These are phyloP conservation scores for Gymnodraco acuticeps DNA, from an alignment of 2,797 vertebrate genomes.

Conservation along the genomic window DNA sequence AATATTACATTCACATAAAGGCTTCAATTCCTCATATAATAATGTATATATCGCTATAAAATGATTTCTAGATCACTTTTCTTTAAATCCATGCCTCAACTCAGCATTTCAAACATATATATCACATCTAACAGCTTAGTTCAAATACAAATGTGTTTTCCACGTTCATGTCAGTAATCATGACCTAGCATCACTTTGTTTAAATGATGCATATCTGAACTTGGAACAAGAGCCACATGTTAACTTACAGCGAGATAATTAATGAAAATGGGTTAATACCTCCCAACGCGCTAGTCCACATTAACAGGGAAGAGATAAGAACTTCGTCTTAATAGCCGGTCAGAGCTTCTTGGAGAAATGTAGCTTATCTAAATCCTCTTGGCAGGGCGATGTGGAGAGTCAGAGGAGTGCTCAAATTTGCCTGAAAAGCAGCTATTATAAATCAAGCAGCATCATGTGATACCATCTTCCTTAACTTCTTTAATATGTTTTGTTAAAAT, in stretches of 20 bases:
- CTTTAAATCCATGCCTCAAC: conserved; percentile 12
- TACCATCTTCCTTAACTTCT: conserved; percentile 47
- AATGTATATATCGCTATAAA: conserved; percentile 33
- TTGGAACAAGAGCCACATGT: conserved; percentile 52
- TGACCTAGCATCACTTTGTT: conserved; percentile 32
- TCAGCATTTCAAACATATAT: conserved; percentile 10
- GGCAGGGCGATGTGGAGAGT: conserved; percentile 70
- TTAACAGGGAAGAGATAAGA: conserved; percentile 72
- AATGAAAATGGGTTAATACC: conserved; percentile 72
- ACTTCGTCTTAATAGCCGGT: conserved; percentile 74
- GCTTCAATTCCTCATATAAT: conserved; percentile 46
- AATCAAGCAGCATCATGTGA: conserved; percentile 62
- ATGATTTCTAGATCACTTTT: conserved; percentile 5
- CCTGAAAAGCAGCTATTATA: conserved; percentile 75
- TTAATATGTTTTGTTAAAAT: conserved; percentile 35
- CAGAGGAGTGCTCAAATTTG: conserved; percentile 73
- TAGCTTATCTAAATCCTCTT: conserved; percentile 83
- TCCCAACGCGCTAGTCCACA: conserved; percentile 57
- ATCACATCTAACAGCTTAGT: conserved; percentile 14
- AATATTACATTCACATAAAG: conserved; percentile 35
- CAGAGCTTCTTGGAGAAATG: conserved; percentile 71
- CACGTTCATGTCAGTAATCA: conserved; percentile 31
- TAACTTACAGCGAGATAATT: conserved; percentile 62
- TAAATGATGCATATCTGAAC: conserved; percentile 47
- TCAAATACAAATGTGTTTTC: conserved; percentile 17